Evolutionary conservation across 1,140 invertebrate genomes (phyloP).

Genomic region (Dendroctonus valens): DNA sequence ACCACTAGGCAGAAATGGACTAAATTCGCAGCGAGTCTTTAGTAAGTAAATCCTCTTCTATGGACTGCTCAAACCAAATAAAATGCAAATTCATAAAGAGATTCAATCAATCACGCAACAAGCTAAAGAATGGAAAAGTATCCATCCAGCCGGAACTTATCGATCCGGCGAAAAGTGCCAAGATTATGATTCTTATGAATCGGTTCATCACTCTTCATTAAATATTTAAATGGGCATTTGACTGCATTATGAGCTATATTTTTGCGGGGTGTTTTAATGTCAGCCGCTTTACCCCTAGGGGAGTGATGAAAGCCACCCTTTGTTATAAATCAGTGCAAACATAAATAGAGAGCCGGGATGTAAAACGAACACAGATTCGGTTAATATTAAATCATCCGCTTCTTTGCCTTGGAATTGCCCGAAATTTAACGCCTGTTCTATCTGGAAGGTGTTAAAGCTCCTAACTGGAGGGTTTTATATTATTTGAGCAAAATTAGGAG

Average conservation of each 20-base stretch:
- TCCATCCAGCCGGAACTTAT: no score
- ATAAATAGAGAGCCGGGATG: conserved; percentile 27
- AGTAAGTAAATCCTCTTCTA: no score
- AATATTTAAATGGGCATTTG: conserved; percentile 50
- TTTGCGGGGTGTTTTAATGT: conserved; percentile 39
- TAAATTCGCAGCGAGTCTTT: no score
- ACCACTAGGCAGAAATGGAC: no score
- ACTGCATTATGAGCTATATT: conserved; percentile 48
- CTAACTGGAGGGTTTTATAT: no score
- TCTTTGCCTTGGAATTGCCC: conserved; percentile 19
- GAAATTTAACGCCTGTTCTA: conserved; percentile 5
- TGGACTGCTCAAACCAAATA: no score
- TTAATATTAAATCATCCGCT: conserved; percentile 20
- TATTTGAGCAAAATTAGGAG: no score
- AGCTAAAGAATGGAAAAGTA: neutral
- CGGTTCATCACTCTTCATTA: conserved; percentile 51
- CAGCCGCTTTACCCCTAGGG: conserved; percentile 33
- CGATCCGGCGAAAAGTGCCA: no score
- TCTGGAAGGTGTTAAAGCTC: no score
- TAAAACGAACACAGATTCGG: conserved; percentile 15
- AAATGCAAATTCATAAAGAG: no score
- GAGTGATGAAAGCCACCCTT: conserved; percentile 40
- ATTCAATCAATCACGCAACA: neutral
- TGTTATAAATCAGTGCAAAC: conserved; percentile 41
- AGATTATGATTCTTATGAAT: conserved; percentile 23